Conservation (phyloP, 2,888 invertebrate genomes). For the Zhuqinia jingwanae region DNA sequence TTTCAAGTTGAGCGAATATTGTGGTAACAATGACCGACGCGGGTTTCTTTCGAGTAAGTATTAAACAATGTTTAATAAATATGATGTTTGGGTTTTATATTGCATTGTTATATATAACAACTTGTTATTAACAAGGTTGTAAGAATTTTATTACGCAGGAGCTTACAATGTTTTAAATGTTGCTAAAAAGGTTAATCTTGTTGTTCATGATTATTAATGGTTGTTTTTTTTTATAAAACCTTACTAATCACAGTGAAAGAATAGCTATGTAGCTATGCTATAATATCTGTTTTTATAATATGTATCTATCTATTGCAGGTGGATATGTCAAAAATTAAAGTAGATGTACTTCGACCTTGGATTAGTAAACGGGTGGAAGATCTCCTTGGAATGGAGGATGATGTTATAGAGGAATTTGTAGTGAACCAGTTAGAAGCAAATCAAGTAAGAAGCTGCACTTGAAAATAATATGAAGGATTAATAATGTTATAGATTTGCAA, state of each 20-base stretch:
- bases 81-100: not conserved
- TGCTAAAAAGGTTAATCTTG: no score
- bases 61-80: not conserved
- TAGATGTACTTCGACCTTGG: slow-evolving; percentile 99
- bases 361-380: slow-evolving; percentile 98
- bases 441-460: slow-evolving; percentile 84
- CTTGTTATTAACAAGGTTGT: no score
- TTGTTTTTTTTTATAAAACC: no score
- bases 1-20: not conserved
- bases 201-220: no score
- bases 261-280: not conserved
- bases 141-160: no score
- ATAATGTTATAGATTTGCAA: not conserved
- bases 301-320: slow-evolving; percentile 84
- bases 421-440: slow-evolving; percentile 98
- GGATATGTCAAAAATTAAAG: slow-evolving; percentile 98
- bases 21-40: slow-evolving; percentile 81
- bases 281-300: not conserved
- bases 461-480: not conserved
- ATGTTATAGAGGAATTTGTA: slow-evolving; percentile 99
- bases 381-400: slow-evolving; percentile 98
- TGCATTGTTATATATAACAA: no score
- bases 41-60: slow-evolving; percentile 81
- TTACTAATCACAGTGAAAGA: slow-evolving; percentile 14
- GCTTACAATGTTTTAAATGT: no score